A percentile compares a stretch with the other conserved stretches of the same genome.
Conservation (phyloP, 2,797 vertebrate species). For the Thaleichthys pacificus region DNA sequence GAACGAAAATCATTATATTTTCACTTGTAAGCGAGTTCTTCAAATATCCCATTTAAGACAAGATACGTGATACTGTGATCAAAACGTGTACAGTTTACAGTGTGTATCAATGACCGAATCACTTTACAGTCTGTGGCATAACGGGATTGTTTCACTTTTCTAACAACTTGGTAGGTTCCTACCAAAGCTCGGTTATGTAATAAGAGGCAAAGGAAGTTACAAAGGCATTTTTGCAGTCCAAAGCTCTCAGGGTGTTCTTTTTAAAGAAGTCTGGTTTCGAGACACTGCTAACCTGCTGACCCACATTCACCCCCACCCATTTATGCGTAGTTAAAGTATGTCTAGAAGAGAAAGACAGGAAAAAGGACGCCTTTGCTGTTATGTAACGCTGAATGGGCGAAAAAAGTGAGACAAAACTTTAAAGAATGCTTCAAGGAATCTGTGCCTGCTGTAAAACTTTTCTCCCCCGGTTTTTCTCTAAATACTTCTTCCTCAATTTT, state of each 20-base stretch:
- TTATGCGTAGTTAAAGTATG: conserved; percentile 72
- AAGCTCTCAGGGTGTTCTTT: conserved; percentile 63
- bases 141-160: conserved; percentile 59
- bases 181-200: conserved; percentile 74
- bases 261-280: conserved; percentile 69
- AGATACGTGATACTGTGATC: background rate
- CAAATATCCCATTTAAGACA: too few species aligned
- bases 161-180: conserved; percentile 65
- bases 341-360: conserved; percentile 73
- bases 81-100: too few species aligned
- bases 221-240: conserved; percentile 29
- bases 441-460: background rate
- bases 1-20: conserved; percentile 60
- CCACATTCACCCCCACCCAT: conserved; percentile 73
- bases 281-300: conserved; percentile 82
- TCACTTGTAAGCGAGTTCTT: conserved; percentile 15
- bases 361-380: conserved; percentile 73
- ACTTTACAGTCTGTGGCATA: background rate
- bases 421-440: conserved; percentile 18
- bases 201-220: conserved; percentile 63
- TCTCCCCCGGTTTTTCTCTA: background rate
- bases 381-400: conserved; percentile 78
- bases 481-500: too few species aligned
- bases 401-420: conserved; percentile 59
- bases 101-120: background rate